Base-by-base conservation (phyloP, 2,797 vertebrate species). In the Loriculus beryllinus region DNA sequence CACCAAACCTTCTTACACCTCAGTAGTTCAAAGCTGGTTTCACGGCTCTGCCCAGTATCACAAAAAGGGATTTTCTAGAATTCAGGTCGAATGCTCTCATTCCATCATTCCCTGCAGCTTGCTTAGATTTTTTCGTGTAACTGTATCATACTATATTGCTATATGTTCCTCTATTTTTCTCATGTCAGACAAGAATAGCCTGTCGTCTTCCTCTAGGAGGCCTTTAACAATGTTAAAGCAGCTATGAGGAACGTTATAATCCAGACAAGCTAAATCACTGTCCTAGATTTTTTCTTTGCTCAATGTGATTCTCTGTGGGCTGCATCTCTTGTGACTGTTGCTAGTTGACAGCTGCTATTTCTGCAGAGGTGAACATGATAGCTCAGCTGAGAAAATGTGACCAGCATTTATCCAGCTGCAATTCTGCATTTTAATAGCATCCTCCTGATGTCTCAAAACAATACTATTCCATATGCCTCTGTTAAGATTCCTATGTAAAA, bases 301-400 rank as follows among this genome's bases (percentile, higher is more conserved):
- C 26, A 7, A 0, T 39, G 35, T 86, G 87, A 63, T 70, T 92
- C 87, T 93, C 87, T 88, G 59, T 39, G 29, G 92, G 59, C 60
- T 84, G 77, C 82, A 68, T 74, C 76, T 93, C 82, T 79, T 51
- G 69, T 81, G 85, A 71, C 71, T 72, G 29, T 72, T 91, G 82
- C 91, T 89, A 51, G 71, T 57, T 82, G 82, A 72, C 62, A 80
- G 79, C 78, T 78, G 71, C 79, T 96, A n/a, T 91, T 93, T 93
- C 87, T 92, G 79, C 79, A 82, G 77, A 88, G 72, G 51, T 69
- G 86, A 81, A 84, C 7, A 10, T 37, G 60, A 62, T 47, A 75
- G 59, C 88, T 94, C 72, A 87, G 75, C 64, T 87, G 57, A 71
- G 69, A 75, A 89, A 92, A 86, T 51, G 43, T 31, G 67, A 91